These are phyloP conservation scores for Leptothorax acervorum DNA, from an alignment of 2,888 invertebrate genomes.

Conservation along the genomic window DNA sequence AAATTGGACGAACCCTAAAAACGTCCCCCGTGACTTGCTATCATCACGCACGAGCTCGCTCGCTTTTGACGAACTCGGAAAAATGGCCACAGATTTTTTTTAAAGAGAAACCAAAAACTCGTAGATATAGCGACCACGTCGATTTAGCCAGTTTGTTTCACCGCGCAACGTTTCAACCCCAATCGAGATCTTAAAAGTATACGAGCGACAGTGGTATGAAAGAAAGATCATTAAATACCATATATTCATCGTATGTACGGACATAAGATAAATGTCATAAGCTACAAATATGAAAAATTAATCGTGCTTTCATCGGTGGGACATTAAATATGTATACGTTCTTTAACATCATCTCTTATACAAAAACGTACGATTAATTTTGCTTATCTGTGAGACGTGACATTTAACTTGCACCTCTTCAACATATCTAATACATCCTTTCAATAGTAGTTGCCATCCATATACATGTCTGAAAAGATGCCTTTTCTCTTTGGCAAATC, in stretches of 20 bases:
- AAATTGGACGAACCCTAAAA: slow-evolving; percentile 86
- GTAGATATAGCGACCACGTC: background rate
- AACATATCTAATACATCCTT: background rate
- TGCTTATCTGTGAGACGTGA: slow-evolving; percentile 9
- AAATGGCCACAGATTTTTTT: slow-evolving; percentile 26
- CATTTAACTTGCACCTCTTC: slow-evolving; percentile 7
- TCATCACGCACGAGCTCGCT: slow-evolving; percentile 59
- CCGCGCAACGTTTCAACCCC: slow-evolving; percentile 4
- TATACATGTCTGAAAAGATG: background rate
- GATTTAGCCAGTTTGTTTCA: slow-evolving; percentile 22
- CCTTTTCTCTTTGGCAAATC: background rate
- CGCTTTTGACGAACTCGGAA: slow-evolving; percentile 52
- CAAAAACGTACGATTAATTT: slow-evolving; percentile 33
- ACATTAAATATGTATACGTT: slow-evolving; percentile 11
- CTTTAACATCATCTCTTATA: background rate
- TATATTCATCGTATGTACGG: background rate
- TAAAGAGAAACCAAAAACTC: slow-evolving; percentile 18
- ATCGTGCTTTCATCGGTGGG: background rate
- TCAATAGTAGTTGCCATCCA: background rate
- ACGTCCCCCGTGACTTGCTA: slow-evolving; percentile 81
- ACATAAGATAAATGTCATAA: background rate
- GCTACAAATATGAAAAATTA: slow-evolving; percentile 19
- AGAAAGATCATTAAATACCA: slow-evolving; percentile 1
- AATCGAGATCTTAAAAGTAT: background rate
- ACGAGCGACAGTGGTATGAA: background rate